Evolutionary conservation across 2,113 vertebrate genomes (phyloP), one percentile per base, ranked within the genome.

Genomic region (Phalacrocorax pelagicus): DNA sequence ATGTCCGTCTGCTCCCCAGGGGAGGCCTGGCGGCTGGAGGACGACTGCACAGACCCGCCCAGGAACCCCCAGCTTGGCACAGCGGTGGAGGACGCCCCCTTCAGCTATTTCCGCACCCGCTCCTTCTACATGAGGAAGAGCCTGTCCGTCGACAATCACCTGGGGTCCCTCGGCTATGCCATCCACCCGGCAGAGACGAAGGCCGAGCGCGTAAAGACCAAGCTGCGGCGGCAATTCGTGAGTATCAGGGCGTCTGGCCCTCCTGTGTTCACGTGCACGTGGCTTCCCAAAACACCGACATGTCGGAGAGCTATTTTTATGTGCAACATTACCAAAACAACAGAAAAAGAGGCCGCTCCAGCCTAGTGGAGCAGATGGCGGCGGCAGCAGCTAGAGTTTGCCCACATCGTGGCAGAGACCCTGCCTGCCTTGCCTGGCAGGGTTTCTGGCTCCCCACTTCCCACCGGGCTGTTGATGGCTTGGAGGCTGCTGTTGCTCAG

Each of bases 71-170:
- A 78, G 44, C 98, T 98, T 2, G 96, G 97, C 91, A 97, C 97
- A 0, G 96, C 97, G 0, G 94, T 97, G 92, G 93, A 97, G 61
- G 97, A 99, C 11, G 98, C 98, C 0, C 98, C 99, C 0, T 99
- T 99, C 93, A 98, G 98, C 75, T 98, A 98, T 92, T 98, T 99
- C 91, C 97, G 98, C 49, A 97, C 97, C 1, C 98, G 97, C 30
- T 98, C 99, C 9, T 98, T 98, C 54, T 99, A 99, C 97, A 99
- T 99, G 69, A 98, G 98, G 71, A 99, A 99, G 96, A 99, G 99
- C 78, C 91, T 98, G 67, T 99, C 99, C 0, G 98, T 99, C 0
- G 99, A 99, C 47, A 98, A 99, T 95, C 98, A 99, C 94, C 98
- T 99, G 94, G 98, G 98, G 47, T 95, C 98, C 34, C 97, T 98